phyloP scores from a whole-genome alignment of 2,888 invertebrate genomes.

The Drosophila emarginata region DNA sequence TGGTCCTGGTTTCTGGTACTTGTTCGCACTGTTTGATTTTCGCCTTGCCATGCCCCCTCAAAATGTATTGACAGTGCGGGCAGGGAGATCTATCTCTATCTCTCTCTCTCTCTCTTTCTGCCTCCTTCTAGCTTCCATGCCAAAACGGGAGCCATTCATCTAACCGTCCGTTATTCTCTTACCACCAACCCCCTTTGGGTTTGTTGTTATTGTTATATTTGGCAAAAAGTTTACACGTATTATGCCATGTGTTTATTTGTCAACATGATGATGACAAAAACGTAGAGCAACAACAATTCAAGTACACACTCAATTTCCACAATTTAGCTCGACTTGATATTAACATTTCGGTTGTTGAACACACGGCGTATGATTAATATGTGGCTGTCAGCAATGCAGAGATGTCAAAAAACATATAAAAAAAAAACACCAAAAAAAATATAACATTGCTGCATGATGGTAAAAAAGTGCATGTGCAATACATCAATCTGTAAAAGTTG shows the following conservation, averaged over 20 bases:
- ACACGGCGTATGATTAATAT: slow-evolving; percentile 72
- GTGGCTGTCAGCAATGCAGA: slow-evolving; percentile 26
- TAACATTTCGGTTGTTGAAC: slow-evolving; percentile 29
- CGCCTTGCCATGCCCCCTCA: slow-evolving; percentile 27
- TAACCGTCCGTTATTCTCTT: slow-evolving; percentile 4
- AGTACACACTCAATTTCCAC: slow-evolving; percentile 7
- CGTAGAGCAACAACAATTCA: neutral
- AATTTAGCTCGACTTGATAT: slow-evolving; percentile 21
- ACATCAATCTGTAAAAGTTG: slow-evolving; percentile 43
- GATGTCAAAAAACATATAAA: neutral
- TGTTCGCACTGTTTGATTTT: slow-evolving; percentile 29
- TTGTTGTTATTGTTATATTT: slow-evolving; percentile 26
- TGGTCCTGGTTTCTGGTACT: neutral
- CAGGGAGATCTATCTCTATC: slow-evolving; percentile 24
- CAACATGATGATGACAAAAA: slow-evolving; percentile 43
- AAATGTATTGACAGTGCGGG: slow-evolving; percentile 60
- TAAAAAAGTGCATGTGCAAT: slow-evolving; percentile 23
- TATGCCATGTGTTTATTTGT: slow-evolving; percentile 70
- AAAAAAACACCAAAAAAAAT: neutral
- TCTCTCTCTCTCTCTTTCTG: slow-evolving; percentile 39
- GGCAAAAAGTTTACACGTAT: slow-evolving; percentile 68
- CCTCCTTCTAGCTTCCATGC: slow-evolving; percentile 27
- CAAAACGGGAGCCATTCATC: no score
- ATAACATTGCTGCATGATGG: neutral
- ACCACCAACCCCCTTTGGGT: slow-evolving; percentile 8